A percentile compares a stretch with the other conserved stretches of the same genome.
Evolutionary conservation across 2,797 vertebrate species (phyloP).

Genomic region (Microchirus variegatus): DNA sequence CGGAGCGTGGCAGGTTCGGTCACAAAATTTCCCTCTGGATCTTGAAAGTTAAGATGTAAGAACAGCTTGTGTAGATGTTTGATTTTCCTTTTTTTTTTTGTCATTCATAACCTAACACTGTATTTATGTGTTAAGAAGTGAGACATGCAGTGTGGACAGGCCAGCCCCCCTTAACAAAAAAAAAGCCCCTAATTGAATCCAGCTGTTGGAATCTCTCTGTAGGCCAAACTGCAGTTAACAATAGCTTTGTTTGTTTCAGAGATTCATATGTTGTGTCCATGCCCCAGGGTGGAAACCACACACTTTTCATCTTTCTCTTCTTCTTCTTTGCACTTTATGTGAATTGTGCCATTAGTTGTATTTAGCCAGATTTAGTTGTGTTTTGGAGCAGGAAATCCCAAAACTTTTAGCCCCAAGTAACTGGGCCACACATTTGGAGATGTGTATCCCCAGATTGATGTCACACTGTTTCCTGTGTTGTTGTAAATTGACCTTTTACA

Average conservation of each 20-base stretch:
- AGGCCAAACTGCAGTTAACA: slow-evolving; percentile 61
- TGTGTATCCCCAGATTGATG: no score
- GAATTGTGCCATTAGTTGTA: slow-evolving; percentile 17
- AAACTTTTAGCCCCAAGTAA: background rate
- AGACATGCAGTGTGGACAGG: slow-evolving; percentile 35
- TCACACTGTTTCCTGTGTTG: no score
- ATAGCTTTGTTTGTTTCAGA: slow-evolving; percentile 58
- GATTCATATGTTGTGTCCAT: slow-evolving; percentile 44
- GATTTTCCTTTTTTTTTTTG: slow-evolving; percentile 3
- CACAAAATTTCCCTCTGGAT: background rate
- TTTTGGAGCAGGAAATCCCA: background rate
- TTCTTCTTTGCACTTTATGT: slow-evolving; percentile 16
- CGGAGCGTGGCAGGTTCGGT: slow-evolving; percentile 3
- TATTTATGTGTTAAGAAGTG: slow-evolving; percentile 19
- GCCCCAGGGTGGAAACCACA: slow-evolving; percentile 45
- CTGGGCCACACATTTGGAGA: no score
- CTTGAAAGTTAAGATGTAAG: slow-evolving; percentile 25
- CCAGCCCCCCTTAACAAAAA: slow-evolving; percentile 37
- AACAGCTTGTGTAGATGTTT: slow-evolving; percentile 17
- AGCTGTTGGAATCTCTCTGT: slow-evolving; percentile 70
- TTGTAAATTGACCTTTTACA: no score
- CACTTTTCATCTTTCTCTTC: slow-evolving; percentile 20
- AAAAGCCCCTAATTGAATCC: slow-evolving; percentile 68
- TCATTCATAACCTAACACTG: slow-evolving; percentile 5
- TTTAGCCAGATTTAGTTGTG: background rate